Base-by-base conservation (phyloP, 2,888 invertebrate species). In the Brachypterus glaber region DNA sequence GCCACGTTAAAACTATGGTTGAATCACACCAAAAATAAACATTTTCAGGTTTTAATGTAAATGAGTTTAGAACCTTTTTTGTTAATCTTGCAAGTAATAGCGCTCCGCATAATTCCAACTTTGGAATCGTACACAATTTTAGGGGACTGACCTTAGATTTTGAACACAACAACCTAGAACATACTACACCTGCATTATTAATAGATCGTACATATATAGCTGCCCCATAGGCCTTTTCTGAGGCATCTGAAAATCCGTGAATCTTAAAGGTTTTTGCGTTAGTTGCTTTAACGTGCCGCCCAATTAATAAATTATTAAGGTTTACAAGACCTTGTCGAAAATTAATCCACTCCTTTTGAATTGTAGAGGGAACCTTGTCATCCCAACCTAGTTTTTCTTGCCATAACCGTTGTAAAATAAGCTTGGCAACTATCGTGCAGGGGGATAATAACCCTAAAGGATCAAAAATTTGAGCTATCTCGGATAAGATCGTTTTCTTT, bases 131-230 rank as follows among this genome's bases (percentile, higher is more conserved):
- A 3, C 44, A 35, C 3, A 24, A 35, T 35, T 54, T 54, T 9
- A 54, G 11, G 8, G 54, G 52, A 4, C 55, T 51, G 8, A 57
- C 51, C 5, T 51, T 39, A 2, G 51, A 48, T 40, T 58, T 56
- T 2, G 58, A 40, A n/a, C n/a, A n/a, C n/a, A n/a, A n/a, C n/a
- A n/a, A n/a, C n/a, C n/a, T n/a, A n/a, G n/a, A n/a, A n/a, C n/a
- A n/a, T n/a, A n/a, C n/a, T n/a, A n/a, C n/a, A n/a, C n/a, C n/a
- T n/a, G n/a, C n/a, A n/a, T n/a, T n/a, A n/a, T n/a, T n/a, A n/a
- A n/a, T n/a, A n/a, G n/a, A n/a, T n/a, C n/a, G n/a, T n/a, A n/a
- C n/a, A n/a, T n/a, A n/a, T n/a, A n/a, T n/a, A n/a, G n/a, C n/a
- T n/a, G n/a, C n/a, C n/a, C n/a, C n/a, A n/a, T n/a, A n/a, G n/a